phyloP scores from a whole-genome alignment of 2,113 vertebrate genomes.

The Strix aluco region DNA sequence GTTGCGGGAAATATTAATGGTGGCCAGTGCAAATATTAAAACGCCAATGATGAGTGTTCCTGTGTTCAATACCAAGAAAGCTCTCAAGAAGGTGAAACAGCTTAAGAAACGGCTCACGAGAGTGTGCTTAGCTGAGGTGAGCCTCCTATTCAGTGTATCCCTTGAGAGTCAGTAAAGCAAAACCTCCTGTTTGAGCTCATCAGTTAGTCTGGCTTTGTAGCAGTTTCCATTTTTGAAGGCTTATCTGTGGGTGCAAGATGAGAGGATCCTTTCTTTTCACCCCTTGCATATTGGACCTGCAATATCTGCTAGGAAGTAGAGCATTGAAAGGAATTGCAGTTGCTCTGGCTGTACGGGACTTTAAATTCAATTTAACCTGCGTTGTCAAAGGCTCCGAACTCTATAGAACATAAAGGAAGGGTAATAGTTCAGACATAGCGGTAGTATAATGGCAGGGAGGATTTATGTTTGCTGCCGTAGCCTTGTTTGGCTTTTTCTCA shows the following conservation, averaged over 20 bases:
- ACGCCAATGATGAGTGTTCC: slow-evolving; percentile 96
- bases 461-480: neutral
- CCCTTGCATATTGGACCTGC: neutral
- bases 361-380: neutral
- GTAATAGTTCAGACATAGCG: neutral
- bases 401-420: neutral
- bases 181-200: neutral
- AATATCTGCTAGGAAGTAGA: neutral
- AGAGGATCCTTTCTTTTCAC: neutral
- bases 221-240: neutral
- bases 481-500: neutral
- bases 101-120: slow-evolving; percentile 87
- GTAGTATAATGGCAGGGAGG: neutral
- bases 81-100: slow-evolving; percentile 83
- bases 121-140: slow-evolving; percentile 91
- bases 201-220: neutral
- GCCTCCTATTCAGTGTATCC: neutral
- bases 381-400: neutral
- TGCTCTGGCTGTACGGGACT: neutral
- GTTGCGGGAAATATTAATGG: slow-evolving; percentile 92
- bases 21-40: slow-evolving; percentile 92
- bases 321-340: neutral
- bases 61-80: slow-evolving; percentile 84
- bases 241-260: neutral
- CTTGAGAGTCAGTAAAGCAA: neutral